Base-by-base conservation (phyloP, 2,888 invertebrate genomes). In the Cepaea hortensis region DNA sequence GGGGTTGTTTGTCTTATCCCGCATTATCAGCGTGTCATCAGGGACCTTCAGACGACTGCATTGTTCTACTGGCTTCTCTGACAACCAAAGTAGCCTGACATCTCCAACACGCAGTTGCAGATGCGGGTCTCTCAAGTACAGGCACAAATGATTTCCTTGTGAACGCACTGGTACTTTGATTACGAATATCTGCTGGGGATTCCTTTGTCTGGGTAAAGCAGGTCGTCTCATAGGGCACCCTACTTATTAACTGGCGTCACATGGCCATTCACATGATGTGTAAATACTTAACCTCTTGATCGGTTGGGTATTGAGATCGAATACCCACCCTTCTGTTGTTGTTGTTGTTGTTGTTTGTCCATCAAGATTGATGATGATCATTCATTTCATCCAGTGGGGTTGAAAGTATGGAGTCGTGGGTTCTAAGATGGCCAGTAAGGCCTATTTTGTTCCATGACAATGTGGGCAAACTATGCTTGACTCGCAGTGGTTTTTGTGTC, bases 1-100 rank as follows among this genome's bases (percentile, higher is more conserved):
- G 75, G 84, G 84, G 23, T 81, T 73, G 81, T 81, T 81, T 81
- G 81, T 75, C 81, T 85, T 81, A 81, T 81, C 75, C 46, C 15
- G 65, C 48, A 2, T 23, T 85, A 85, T 85, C 85, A 72, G 81
- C 35, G 81, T 81, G 85, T 81, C 85, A 85, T 85, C 85, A 23
- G 85, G 85, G 81, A 85, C 85, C 81, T 75, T 85, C 85, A 81
- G 73, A 85, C 85, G 75, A 61, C 79, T 73, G 65, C 85, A 85
- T 85, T 85, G 85, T 85, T 85, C 81, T 81, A 81, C 81, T 68
- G 65, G 76, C 75, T 35, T 75, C 20, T 62, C 76, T 7, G 84
- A 76, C 84, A 84, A 84, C 48, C 46, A 46, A 84, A 62, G 65
- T 68, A 75, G 61, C 68, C n/a, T 48, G 61, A 35, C 84, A 76